phyloP scores from a whole-genome alignment of 2,797 vertebrate species.

The Acrossocheilus wenchowensis region DNA sequence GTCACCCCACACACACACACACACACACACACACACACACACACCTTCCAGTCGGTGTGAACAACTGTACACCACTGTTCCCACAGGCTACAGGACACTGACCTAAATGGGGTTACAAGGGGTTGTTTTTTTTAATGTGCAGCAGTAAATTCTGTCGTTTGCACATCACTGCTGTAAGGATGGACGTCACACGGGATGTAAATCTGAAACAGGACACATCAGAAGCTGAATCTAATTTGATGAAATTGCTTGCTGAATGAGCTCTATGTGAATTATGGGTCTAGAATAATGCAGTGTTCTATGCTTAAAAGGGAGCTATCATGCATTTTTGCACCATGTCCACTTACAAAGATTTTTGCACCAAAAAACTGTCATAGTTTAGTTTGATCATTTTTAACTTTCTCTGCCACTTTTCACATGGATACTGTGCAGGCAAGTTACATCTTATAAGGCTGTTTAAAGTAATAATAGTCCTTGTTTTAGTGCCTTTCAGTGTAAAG shows the following conservation, averaged over 20 bases:
- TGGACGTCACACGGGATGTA: conserved; percentile 27
- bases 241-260: conserved; percentile 33
- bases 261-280: conserved; percentile 25
- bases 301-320: neutral
- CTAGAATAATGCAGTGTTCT: conserved; percentile 17
- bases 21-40: conserved; percentile 20
- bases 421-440: neutral
- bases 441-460: neutral
- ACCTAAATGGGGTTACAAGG: conserved; percentile 35
- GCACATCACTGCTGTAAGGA: conserved; percentile 38
- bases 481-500: too few relatives aligned
- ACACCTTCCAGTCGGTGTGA: neutral
- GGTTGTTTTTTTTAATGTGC: conserved; percentile 33
- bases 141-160: conserved; percentile 51
- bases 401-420: neutral
- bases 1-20: conserved; percentile 23
- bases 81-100: conserved; percentile 3
- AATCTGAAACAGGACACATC: conserved; percentile 39
- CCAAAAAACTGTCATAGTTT: neutral
- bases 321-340: neutral
- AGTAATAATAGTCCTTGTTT: too few relatives aligned
- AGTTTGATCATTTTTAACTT: neutral
- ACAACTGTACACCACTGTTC: neutral
- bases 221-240: conserved; percentile 44
- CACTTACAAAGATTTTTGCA: neutral